These are phyloP conservation scores for Cryptus viduatorius DNA, from an alignment of 2,888 invertebrate genomes.

Conservation along the genomic window DNA sequence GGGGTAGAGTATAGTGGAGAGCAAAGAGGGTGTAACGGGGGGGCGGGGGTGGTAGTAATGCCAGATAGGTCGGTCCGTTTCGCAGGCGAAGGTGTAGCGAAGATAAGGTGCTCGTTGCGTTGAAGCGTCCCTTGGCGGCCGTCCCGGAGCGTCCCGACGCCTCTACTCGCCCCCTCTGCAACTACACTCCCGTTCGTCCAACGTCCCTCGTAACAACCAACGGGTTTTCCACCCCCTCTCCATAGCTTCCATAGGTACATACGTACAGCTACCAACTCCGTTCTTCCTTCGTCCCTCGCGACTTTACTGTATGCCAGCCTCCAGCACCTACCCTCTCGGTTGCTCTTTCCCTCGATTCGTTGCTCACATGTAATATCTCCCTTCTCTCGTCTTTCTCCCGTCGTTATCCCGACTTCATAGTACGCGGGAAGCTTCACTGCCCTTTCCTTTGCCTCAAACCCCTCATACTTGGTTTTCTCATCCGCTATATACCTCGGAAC, in stretches of 20 bases:
- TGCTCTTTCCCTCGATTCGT: constrained; percentile 24
- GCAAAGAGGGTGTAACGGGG: constrained; percentile 11
- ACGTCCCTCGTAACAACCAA: constrained; percentile 70
- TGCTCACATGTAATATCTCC: constrained; percentile 76
- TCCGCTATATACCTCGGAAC: constrained; percentile 16
- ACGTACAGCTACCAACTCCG: constrained; percentile 17
- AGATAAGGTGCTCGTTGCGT: constrained; percentile 84
- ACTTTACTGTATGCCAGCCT: constrained; percentile 47
- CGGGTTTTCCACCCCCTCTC: constrained; percentile 59
- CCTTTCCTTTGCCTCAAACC: constrained; percentile 30
- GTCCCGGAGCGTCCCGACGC: constrained; percentile 78
- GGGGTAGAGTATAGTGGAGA: constrained; percentile 3
- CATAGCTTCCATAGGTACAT: constrained; percentile 47
- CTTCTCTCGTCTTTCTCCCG: constrained; percentile 68
- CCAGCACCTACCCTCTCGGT: constrained; percentile 64
- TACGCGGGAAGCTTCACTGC: constrained; percentile 46
- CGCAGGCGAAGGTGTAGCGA: constrained; percentile 79
- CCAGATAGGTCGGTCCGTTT: constrained; percentile 78
- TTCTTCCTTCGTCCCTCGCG: constrained; percentile 47
- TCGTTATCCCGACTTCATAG: constrained; percentile 76
- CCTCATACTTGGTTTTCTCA: constrained; percentile 18
- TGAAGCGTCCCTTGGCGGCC: constrained; percentile 83
- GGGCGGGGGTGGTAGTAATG: constrained; percentile 70
- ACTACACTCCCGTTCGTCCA: constrained; percentile 44
- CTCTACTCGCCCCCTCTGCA: constrained; percentile 58